Percentiles rank a stretch among this genome's conserved stretches.
Evolutionary conservation across 2,113 vertebrate species (phyloP).

Genomic region (Bos taurus): ARS-UCD2.0 NC_037337.1:101940501-101941000

Average conservation of each 20-base stretch:
- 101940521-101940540: no score
- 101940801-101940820: not conserved
- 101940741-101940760: not conserved
- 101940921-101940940: not conserved
- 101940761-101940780: not conserved
- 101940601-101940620: not conserved
- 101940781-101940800: not conserved
- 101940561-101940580: not conserved
- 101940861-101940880: not conserved
- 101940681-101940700: not conserved
- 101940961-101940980: not conserved
- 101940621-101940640: not conserved
- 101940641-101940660: not conserved
- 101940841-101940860: accelerated
- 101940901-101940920: not conserved
- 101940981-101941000: not conserved
- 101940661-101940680: not conserved
- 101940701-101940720: not conserved
- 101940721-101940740: not conserved
- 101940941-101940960: not conserved
- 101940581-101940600: accelerated
- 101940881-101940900: not conserved
- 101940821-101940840: not conserved
- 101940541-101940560: not conserved
- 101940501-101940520: not conserved